A percentile compares a stretch with the other conserved stretches of the same genome.
Conservation (phyloP, 2,113 vertebrate species). For the Podarcis cretensis region DNA sequence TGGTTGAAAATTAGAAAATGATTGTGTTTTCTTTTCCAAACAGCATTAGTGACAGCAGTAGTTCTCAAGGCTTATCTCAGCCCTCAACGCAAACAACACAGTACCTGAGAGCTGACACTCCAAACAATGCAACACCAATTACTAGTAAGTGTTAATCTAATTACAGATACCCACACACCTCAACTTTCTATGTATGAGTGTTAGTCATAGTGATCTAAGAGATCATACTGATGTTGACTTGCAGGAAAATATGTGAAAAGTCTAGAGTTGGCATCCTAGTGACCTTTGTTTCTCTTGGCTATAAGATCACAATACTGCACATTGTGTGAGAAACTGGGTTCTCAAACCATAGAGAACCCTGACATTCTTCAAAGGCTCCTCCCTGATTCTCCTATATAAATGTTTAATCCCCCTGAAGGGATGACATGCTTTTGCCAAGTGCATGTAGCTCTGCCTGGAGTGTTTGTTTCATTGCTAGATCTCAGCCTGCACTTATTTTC, state of each 20-base stretch:
- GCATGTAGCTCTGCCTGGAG: background rate
- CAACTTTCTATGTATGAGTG: too few species aligned
- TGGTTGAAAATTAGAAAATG: background rate
- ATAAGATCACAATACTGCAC: background rate
- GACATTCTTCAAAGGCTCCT: too few species aligned
- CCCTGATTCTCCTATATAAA: too few species aligned
- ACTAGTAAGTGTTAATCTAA: conserved; percentile 91
- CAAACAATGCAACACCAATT: conserved; percentile 95
- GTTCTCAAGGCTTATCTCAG: conserved; percentile 96
- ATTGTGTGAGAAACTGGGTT: background rate
- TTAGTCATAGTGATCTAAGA: background rate
- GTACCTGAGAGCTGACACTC: conserved; percentile 97
- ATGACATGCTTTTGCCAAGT: background rate
- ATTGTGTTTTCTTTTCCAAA: conserved; percentile 13
- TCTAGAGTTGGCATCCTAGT: background rate
- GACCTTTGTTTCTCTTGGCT: background rate
- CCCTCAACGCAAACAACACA: conserved; percentile 98
- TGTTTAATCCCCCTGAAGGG: too few species aligned
- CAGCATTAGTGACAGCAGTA: conserved; percentile 95
- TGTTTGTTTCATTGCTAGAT: background rate
- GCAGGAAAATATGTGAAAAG: background rate
- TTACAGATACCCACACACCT: conserved; percentile 31
- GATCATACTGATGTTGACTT: too few species aligned
- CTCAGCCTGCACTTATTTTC: background rate
- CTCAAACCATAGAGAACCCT: background rate